phyloP scores from a whole-genome alignment of 1,140 invertebrate genomes.

The Formica selysi region DNA sequence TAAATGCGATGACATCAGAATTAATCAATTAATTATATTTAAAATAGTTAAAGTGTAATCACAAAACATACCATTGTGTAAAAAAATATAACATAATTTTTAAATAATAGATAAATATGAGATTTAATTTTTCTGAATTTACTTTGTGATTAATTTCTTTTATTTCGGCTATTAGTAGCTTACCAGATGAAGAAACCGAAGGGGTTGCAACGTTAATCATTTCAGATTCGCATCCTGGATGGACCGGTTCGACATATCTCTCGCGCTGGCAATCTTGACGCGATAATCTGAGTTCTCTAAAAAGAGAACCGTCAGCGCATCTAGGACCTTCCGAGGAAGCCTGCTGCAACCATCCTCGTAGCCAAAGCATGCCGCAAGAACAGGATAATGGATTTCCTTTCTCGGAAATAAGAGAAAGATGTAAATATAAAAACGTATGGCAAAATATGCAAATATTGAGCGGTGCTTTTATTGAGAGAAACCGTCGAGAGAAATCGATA shows the following conservation, averaged over 20 bases:
- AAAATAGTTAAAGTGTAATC: neutral
- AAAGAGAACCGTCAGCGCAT: conserved; percentile 91
- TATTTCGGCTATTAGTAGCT: conserved; percentile 29
- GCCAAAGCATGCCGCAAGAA: conserved; percentile 93
- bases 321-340: conserved; percentile 90
- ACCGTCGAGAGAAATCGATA: conserved; percentile 17
- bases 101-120: neutral
- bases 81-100: neutral
- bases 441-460: neutral
- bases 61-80: neutral
- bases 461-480: neutral
- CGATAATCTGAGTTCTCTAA: conserved; percentile 90
- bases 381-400: conserved; percentile 93
- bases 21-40: neutral
- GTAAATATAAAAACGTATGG: neutral
- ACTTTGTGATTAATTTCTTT: neutral
- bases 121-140: neutral
- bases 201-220: conserved; percentile 85
- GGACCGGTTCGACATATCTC: conserved; percentile 86
- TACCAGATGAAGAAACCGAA: conserved; percentile 79
- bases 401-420: conserved; percentile 8
- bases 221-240: conserved; percentile 89
- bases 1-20: neutral
- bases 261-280: conserved; percentile 89
- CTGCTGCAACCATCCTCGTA: conserved; percentile 93